Conservation (phyloP, 2,797 vertebrate species). For the Schizopygopsis malacanthus region DNA sequence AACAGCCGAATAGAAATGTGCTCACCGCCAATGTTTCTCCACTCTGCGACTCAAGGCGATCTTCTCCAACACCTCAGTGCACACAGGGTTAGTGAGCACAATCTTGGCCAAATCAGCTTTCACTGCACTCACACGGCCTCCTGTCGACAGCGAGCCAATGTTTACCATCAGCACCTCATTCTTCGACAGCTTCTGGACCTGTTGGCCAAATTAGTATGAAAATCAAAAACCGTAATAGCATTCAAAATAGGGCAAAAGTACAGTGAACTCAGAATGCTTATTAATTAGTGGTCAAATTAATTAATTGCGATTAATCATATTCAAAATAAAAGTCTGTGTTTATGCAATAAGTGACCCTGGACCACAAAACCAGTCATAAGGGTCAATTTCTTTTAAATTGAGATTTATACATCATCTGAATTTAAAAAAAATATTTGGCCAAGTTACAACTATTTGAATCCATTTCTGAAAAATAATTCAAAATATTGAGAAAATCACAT, state of each 20-base stretch:
- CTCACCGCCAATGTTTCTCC: slow-evolving; percentile 99
- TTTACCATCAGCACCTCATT: slow-evolving; percentile 99
- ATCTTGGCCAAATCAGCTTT: slow-evolving; percentile 99
- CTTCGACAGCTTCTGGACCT: slow-evolving; percentile 99
- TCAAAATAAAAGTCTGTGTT: not conserved
- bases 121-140: slow-evolving; percentile 96
- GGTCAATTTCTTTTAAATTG: rapidly evolving
- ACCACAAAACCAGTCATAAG: too few species aligned
- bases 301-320: not conserved
- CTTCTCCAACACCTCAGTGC: slow-evolving; percentile 99
- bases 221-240: not conserved
- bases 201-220: slow-evolving; percentile 52
- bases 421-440: too few species aligned
- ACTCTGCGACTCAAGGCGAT: slow-evolving; percentile 97
- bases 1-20: slow-evolving; percentile 5
- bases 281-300: not conserved
- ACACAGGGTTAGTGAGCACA: slow-evolving; percentile 97
- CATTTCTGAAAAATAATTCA: too few species aligned
- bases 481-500: too few species aligned
- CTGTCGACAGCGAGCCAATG: slow-evolving; percentile 96
- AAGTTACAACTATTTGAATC: too few species aligned
- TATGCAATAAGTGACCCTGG: too few species aligned
- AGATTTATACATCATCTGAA: too few species aligned
- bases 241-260: not conserved
- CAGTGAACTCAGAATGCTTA: not conserved